Evolutionary conservation across 2,888 invertebrate species (phyloP).

Genomic region (Noctua janthe): DNA sequence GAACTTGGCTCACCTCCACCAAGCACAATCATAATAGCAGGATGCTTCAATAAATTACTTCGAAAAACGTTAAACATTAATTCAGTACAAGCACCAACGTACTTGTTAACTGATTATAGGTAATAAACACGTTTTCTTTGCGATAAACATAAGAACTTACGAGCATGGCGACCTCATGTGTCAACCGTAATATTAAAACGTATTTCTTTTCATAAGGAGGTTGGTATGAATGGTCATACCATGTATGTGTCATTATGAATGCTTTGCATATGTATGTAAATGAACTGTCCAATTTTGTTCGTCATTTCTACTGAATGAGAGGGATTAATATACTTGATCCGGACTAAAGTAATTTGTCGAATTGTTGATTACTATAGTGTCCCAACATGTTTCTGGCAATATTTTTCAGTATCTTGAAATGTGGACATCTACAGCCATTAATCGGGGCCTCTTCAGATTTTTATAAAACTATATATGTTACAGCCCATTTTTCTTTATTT

Average conservation of each 20-base stretch:
- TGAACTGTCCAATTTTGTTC: slow-evolving; percentile 15
- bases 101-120: slow-evolving; percentile 49
- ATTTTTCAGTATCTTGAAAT: background rate
- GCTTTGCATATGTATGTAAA: slow-evolving; percentile 29
- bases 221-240: slow-evolving; percentile 2
- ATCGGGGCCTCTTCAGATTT: background rate
- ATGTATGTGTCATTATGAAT: slow-evolving; percentile 1
- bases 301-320: background rate
- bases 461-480: background rate
- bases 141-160: slow-evolving; percentile 36
- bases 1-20: slow-evolving; percentile 24
- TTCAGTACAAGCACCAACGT: slow-evolving; percentile 7
- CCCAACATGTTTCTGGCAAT: background rate
- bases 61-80: slow-evolving; percentile 13
- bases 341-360: background rate
- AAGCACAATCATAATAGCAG: slow-evolving; percentile 8
- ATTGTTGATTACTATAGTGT: background rate
- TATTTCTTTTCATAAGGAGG: slow-evolving; percentile 4
- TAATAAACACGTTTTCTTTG: slow-evolving; percentile 43
- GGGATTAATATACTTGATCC: slow-evolving; percentile 1
- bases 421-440: background rate
- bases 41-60: slow-evolving; percentile 31
- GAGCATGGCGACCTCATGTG: slow-evolving; percentile 40
- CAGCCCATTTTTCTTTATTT: background rate
- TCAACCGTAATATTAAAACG: slow-evolving; percentile 27